Base-by-base conservation (phyloP, 2,888 invertebrate species). In the Drosophila barbarae region DNA sequence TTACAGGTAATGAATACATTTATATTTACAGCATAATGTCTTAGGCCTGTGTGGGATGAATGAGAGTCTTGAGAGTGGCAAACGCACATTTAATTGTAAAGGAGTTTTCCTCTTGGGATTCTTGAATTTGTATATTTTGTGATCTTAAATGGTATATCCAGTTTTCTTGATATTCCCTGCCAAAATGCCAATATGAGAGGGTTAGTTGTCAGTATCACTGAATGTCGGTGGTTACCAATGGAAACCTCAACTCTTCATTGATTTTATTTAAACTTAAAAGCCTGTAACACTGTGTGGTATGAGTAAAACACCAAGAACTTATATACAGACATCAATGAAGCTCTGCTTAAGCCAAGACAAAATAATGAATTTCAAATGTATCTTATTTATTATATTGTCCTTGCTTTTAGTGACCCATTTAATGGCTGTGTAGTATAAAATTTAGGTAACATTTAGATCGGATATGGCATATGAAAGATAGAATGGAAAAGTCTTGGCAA, bases 21-120 rank as follows among this genome's bases (percentile, higher is more conserved):
- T 26, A 68, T 60, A 61, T 70, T 26, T 65, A 65, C 65, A 68
- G n/a, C 39, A 18, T 10, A 34, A 39, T 47, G 66, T 18, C 44
- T 26, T 9, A 23, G 35, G 23, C 15, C 13, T 23, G 32, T 42
- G 23, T 44, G 18, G n/a, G 41, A 39, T 44, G 35, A 34, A 12
- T 32, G 10, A 59, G 38, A 35, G 21, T 23, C 38, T 57, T 32
- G 38, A 39, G 13, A 30, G 18, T 46, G 30, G 30, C 18, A 46
- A 44, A 12, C 28, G 44, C 28, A 28, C 28, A 44, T 12, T 15
- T 15, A 44, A 21, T 6, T 39, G 39, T 41, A 4, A 41, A 13
- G 18, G 13, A 13, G 28, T 30, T 30, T 18, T 46, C 30, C 28
- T 13, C 13, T 18, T 9, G 6, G 47, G 38, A 18, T 23, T 32